Evolutionary conservation across 2,888 invertebrate species (phyloP).

Genomic region (Elysia crispata): DNA sequence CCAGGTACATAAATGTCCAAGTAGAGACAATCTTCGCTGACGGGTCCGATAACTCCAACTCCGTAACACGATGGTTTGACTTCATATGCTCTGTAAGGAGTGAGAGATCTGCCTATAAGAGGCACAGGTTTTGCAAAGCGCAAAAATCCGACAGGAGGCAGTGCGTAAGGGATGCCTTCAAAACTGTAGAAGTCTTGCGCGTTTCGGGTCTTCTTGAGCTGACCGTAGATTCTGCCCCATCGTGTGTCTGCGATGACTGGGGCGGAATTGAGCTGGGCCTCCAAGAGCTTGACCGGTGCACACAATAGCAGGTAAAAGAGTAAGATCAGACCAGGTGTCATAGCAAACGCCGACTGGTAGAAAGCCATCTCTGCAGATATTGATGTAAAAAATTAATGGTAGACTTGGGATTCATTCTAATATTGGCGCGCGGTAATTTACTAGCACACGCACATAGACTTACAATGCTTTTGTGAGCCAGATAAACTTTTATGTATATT

Average conservation of each 20-base stretch:
- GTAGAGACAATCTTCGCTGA: background rate
- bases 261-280: too few species aligned
- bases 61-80: background rate
- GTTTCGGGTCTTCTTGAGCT: background rate
- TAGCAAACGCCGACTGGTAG: too few species aligned
- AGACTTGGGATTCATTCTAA: too few species aligned
- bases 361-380: too few species aligned
- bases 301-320: too few species aligned
- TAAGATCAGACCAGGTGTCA: too few species aligned
- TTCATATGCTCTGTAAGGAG: background rate
- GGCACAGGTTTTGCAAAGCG: background rate
- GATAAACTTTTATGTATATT: too few species aligned
- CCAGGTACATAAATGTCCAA: background rate
- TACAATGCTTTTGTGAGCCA: too few species aligned
- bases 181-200: background rate
- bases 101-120: background rate
- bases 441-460: too few species aligned
- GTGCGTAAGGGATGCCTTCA: background rate
- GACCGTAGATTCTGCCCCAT: background rate
- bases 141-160: background rate
- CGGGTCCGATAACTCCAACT: background rate
- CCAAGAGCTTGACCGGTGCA: too few species aligned
- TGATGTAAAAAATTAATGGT: too few species aligned
- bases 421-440: too few species aligned
- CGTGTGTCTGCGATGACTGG: background rate